Evolutionary conservation across 2,888 invertebrate species (phyloP), one percentile per base, ranked within the genome.

Genomic region (Eremobia ochroleuca): DNA sequence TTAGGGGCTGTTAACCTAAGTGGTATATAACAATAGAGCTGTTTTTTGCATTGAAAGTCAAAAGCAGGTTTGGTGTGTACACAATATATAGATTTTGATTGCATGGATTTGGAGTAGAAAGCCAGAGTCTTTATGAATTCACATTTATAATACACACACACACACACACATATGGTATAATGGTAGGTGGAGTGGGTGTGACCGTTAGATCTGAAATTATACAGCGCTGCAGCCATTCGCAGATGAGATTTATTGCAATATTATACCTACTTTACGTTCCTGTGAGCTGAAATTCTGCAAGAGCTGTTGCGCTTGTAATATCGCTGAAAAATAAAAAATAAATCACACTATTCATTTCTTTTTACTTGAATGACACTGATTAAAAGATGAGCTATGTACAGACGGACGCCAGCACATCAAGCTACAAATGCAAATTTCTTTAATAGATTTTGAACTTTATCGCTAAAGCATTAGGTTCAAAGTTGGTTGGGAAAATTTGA

Each of bases 1-100:
- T 85, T 64, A 62, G 15, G 28, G 34, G 68, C 65, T 58, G 40
- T 82, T 79, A 78, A 46, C n/a, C 58, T 52, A 46, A 72, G 59
- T 64, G 28, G 18, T 43, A 58, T 43, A 59, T 37, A 74, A 64
- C 52, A 68, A 84, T 31, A 65, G 37, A 43, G 15, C 15, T 5
- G 25, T 62, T 76, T 85, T 76, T 52, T 61, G 0, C 4, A 8
- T 31, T 62, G 31, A 69, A 34, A 28, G 25, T n/a, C 28, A 34
- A 62, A 46, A 46, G 28, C 28, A 52, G 55, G 18, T 76, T 72
- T 21, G 21, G 8, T 43, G 34, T 73, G 15, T 15, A 62, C 6
- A 9, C 9, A 71, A 52, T 64, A 68, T 64, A 67, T 43, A 31
- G 2, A 58, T 49, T 52, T 64, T 18, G 43, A 37, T 68, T 49